Percentiles rank a stretch among this genome's conserved stretches.
These are phyloP conservation scores for Blennius ocellaris DNA, from an alignment of 2,113 vertebrate species.

Conservation along the genomic window DNA sequence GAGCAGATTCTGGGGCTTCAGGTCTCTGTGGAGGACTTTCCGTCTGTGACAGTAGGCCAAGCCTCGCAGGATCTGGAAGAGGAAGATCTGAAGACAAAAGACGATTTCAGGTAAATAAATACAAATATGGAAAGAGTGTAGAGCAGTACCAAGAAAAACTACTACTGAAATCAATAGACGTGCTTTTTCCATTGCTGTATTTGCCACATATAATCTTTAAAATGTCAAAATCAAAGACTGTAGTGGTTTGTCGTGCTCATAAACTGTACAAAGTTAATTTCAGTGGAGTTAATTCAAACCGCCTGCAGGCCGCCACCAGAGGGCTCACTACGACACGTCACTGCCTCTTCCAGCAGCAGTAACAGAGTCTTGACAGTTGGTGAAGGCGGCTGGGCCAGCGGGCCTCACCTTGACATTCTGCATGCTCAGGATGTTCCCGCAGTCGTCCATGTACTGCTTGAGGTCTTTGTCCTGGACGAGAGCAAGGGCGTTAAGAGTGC, in stretches of 20 bases:
- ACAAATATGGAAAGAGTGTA: neutral
- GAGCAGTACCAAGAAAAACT: too few relatives aligned
- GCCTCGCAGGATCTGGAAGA: constrained; percentile 89
- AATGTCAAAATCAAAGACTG: too few relatives aligned
- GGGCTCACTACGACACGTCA: constrained; percentile 48
- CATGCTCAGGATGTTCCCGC: constrained; percentile 91
- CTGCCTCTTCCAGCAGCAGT: neutral
- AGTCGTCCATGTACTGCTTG: constrained; percentile 94
- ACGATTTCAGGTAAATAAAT: neutral
- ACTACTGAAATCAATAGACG: too few relatives aligned
- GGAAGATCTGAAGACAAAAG: constrained; percentile 79
- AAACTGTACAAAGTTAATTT: neutral
- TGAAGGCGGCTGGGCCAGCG: constrained; percentile 41
- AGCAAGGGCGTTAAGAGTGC: constrained; percentile 6
- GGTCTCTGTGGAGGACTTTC: constrained; percentile 91
- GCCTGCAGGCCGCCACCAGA: constrained; percentile 58
- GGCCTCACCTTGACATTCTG: constrained; percentile 90
- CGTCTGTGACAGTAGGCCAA: constrained; percentile 89
- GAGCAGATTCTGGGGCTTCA: constrained; percentile 92
- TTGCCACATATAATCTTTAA: too few relatives aligned
- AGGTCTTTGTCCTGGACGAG: constrained; percentile 89
- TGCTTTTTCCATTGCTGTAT: too few relatives aligned
- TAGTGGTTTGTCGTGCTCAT: too few relatives aligned
- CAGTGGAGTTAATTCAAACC: too few relatives aligned
- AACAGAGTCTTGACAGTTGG: constrained; percentile 26